Evolutionary conservation across 2,113 vertebrate species (phyloP).

Genomic region (Astatotilapia flaviijosephi): DNA sequence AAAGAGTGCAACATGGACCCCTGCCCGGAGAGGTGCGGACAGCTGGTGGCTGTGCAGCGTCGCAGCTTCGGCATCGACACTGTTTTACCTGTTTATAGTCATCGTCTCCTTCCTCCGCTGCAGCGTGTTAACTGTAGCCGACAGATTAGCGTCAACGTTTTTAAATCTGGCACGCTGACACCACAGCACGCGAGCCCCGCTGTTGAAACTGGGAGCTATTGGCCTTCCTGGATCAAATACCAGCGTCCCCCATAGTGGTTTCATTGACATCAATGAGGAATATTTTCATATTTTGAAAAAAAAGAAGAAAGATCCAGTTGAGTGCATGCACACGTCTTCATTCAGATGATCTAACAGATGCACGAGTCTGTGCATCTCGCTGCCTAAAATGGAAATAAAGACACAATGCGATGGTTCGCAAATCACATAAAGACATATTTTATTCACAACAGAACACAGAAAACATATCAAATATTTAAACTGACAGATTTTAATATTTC

Average conservation of each 20-base stretch:
- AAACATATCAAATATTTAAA: background rate
- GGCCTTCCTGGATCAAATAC: background rate
- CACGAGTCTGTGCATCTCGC: background rate
- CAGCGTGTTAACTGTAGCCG: background rate
- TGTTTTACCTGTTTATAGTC: background rate
- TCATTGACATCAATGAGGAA: background rate
- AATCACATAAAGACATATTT: background rate
- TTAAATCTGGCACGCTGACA: background rate
- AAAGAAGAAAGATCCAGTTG: background rate
- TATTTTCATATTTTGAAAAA: background rate
- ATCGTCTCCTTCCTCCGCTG: background rate
- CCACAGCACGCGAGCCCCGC: fast-evolving
- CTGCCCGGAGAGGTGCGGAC: conserved; percentile 80
- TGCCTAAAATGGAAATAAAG: background rate
- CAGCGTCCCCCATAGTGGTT: fast-evolving
- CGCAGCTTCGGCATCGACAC: background rate
- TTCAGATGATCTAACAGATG: background rate
- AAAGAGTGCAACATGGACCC: conserved; percentile 93
- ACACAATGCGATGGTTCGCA: background rate
- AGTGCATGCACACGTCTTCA: background rate
- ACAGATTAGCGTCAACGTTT: background rate
- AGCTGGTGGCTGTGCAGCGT: fast-evolving
- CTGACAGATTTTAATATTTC: background rate
- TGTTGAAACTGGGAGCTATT: background rate
- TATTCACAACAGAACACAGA: background rate